phyloP scores from a whole-genome alignment of 2,797 vertebrate genomes.

The Scyliorhinus canicula region DNA sequence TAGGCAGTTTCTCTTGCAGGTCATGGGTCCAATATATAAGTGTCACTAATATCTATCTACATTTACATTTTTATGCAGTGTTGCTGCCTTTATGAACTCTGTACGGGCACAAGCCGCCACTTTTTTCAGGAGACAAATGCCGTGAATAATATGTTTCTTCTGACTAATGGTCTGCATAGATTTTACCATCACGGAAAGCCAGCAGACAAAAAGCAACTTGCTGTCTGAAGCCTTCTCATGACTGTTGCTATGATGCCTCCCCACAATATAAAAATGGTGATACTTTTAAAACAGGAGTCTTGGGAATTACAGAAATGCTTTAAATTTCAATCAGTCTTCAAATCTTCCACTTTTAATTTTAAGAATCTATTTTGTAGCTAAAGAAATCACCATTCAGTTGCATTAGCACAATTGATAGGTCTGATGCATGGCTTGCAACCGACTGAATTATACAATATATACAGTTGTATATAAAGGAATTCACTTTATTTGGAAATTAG shows the following conservation, averaged over 20 bases:
- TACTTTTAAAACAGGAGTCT: not conserved
- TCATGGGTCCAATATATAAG: not conserved
- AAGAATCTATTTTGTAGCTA: not conserved
- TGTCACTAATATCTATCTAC: not conserved
- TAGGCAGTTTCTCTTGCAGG: not conserved
- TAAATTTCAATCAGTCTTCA: not conserved
- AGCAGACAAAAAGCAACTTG: not conserved
- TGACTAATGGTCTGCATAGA: not conserved
- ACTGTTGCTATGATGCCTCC: not conserved
- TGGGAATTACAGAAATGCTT: not conserved
- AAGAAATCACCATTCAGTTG: not conserved
- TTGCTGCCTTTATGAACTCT: not conserved
- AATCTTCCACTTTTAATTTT: not conserved
- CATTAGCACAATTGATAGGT: not conserved
- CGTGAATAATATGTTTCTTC: not conserved
- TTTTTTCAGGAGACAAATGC: not conserved
- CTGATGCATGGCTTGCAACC: not conserved
- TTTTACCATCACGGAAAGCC: not conserved
- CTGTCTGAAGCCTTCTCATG: not conserved
- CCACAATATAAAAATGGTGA: not conserved
- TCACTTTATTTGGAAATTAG: not conserved
- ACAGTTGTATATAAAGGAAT: not conserved
- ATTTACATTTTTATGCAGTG: not conserved
- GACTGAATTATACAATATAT: not conserved
- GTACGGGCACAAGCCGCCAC: not conserved